Percentiles rank a stretch among this genome's conserved stretches.
phyloP scores from a whole-genome alignment of 1,140 invertebrate genomes.

The Macrotrachela quadricornifera region DNA sequence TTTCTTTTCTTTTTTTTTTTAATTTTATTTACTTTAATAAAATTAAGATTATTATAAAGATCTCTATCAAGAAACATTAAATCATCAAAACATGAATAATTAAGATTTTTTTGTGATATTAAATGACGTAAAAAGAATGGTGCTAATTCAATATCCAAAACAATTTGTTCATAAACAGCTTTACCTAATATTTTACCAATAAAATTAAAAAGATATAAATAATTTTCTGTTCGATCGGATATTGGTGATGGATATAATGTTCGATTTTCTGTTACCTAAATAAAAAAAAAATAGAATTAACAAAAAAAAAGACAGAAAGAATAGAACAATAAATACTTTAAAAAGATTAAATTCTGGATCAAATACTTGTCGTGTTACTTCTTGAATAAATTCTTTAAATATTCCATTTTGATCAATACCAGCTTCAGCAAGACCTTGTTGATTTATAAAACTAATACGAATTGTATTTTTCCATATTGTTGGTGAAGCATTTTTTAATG shows the following conservation, averaged over 20 bases:
- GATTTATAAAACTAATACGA: constrained; percentile 10
- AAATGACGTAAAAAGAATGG: constrained; percentile 94
- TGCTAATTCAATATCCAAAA: constrained; percentile 91
- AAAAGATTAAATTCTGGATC: constrained; percentile 91
- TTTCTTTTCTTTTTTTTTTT: not conserved
- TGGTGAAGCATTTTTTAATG: not conserved
- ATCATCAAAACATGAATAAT: constrained; percentile 90
- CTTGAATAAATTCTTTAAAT: constrained; percentile 90
- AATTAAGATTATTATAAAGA: constrained; percentile 80
- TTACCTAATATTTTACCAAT: constrained; percentile 90
- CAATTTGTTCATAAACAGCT: constrained; percentile 76
- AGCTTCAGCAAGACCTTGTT: constrained; percentile 76
- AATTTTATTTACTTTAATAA: constrained; percentile 47
- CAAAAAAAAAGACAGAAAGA: too few relatives aligned
- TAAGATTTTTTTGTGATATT: constrained; percentile 57
- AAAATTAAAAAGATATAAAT: constrained; percentile 88
- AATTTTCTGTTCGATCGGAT: constrained; percentile 52
- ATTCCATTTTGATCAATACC: constrained; percentile 99
- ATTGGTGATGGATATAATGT: constrained; percentile 49
- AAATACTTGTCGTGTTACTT: constrained; percentile 86
- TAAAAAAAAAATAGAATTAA: not conserved
- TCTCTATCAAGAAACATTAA: constrained; percentile 83
- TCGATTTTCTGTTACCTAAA: constrained; percentile 67
- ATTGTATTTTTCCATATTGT: not conserved
- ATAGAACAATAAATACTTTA: constrained; percentile 21